These are phyloP conservation scores for Philaethria dido DNA, from an alignment of 2,888 invertebrate genomes.

Conservation along the genomic window DNA sequence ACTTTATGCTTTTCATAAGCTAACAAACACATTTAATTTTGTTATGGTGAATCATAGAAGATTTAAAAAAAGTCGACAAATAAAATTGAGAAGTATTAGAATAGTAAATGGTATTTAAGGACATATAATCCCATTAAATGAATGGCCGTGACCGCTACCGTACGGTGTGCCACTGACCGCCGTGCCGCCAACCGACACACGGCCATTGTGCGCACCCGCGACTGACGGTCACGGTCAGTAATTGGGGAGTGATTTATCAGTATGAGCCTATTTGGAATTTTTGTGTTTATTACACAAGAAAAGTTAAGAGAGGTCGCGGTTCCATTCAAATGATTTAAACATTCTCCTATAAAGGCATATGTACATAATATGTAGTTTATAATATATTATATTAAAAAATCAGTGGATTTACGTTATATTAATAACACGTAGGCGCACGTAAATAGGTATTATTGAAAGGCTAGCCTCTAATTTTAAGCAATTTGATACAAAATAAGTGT, in stretches of 20 bases:
- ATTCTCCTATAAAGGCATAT: neutral
- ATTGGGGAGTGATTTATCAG: constrained; percentile 70
- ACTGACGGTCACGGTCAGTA: constrained; percentile 57
- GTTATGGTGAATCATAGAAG: neutral
- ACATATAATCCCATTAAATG: constrained; percentile 37
- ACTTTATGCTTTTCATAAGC: neutral
- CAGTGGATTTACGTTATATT: neutral
- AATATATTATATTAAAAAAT: neutral
- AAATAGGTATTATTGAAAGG: constrained; percentile 28
- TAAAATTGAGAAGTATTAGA: neutral
- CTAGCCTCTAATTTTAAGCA: constrained; percentile 31
- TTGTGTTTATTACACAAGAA: constrained; percentile 5
- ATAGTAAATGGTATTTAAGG: constrained; percentile 17
- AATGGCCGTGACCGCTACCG: constrained; percentile 47
- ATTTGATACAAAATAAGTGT: constrained; percentile 27
- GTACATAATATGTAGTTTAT: neutral
- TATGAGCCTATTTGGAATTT: constrained; percentile 36
- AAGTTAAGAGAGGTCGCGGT: constrained; percentile 14
- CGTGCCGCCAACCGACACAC: constrained; percentile 35
- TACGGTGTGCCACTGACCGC: constrained; percentile 48
- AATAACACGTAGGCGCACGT: constrained; percentile 27
- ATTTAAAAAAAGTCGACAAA: neutral
- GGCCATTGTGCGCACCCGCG: constrained; percentile 50
- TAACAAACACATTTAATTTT: neutral
- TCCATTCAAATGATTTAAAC: neutral